phyloP scores from a whole-genome alignment of 2,888 invertebrate species.

The Apantesis nais region DNA sequence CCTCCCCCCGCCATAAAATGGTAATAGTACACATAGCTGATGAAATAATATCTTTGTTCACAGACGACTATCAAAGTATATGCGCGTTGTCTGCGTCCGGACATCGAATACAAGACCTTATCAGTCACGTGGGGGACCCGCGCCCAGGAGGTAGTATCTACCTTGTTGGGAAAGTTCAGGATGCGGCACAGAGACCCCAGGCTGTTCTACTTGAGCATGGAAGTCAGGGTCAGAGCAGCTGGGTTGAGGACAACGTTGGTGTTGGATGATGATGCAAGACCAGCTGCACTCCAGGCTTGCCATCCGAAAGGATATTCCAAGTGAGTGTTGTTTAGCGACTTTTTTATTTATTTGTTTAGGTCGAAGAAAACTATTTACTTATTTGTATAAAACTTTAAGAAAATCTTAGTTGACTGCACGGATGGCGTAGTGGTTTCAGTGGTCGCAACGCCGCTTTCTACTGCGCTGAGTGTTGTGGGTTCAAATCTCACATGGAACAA shows the following conservation, averaged over 20 bases:
- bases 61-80: slow-evolving; percentile 97
- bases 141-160: slow-evolving; percentile 93
- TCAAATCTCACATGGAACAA: too few species aligned
- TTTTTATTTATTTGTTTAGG: not conserved
- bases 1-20: too few species aligned
- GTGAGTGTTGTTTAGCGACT: slow-evolving; percentile 75
- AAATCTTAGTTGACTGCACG: too few species aligned
- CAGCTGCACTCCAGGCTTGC: slow-evolving; percentile 96
- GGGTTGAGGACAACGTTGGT: slow-evolving; percentile 93
- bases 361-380: too few species aligned
- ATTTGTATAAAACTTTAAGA: too few species aligned
- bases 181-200: slow-evolving; percentile 97
- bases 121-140: slow-evolving; percentile 95
- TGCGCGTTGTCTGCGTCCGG: slow-evolving; percentile 94
- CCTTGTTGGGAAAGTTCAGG: slow-evolving; percentile 94
- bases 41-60: slow-evolving; percentile 34
- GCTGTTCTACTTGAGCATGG: slow-evolving; percentile 97
- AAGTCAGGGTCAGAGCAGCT: slow-evolving; percentile 94
- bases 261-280: slow-evolving; percentile 94
- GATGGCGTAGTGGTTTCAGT: too few species aligned
- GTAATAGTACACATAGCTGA: not conserved
- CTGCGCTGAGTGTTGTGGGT: too few species aligned
- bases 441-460: too few species aligned
- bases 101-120: slow-evolving; percentile 98
- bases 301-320: slow-evolving; percentile 97